phyloP scores from a whole-genome alignment of 1,140 invertebrate species.

The Helicoverpa armigera region DNA sequence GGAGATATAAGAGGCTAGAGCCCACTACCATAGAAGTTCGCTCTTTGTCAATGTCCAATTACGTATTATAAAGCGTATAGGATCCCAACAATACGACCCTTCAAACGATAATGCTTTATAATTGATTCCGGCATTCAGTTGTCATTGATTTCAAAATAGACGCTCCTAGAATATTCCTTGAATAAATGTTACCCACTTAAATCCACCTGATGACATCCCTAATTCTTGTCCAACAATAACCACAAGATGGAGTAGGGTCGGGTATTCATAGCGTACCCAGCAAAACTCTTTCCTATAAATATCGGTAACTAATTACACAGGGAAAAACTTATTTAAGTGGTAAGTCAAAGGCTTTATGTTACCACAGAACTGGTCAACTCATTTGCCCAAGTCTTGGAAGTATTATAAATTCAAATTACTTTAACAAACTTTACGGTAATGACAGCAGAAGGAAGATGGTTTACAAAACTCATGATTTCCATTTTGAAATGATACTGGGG shows the following conservation, averaged over 20 bases:
- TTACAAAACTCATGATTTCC: conserved; percentile 4
- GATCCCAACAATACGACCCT: too few species aligned
- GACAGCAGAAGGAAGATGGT: background rate
- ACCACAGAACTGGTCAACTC: conserved; percentile 16
- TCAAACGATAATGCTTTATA: too few species aligned
- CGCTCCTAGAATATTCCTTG: background rate
- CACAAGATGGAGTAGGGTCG: background rate
- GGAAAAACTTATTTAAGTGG: conserved; percentile 18
- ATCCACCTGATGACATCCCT: background rate
- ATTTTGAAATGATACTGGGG: background rate
- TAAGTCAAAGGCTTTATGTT: conserved; percentile 39
- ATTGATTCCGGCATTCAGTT: too few species aligned
- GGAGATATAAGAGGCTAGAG: too few species aligned
- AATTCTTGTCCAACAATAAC: background rate
- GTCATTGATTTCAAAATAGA: too few species aligned
- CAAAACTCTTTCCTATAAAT: background rate
- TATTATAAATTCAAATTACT: conserved; percentile 34
- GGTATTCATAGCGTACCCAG: background rate
- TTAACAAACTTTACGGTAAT: conserved; percentile 16
- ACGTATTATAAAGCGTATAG: too few species aligned
- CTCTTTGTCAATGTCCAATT: too few species aligned
- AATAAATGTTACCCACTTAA: conserved; percentile 7
- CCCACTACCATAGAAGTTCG: too few species aligned
- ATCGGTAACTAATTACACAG: conserved; percentile 3
- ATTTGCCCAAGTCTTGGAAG: background rate